phyloP scores from a whole-genome alignment of 2,113 vertebrate species.

The Corythaeola cristata region DNA sequence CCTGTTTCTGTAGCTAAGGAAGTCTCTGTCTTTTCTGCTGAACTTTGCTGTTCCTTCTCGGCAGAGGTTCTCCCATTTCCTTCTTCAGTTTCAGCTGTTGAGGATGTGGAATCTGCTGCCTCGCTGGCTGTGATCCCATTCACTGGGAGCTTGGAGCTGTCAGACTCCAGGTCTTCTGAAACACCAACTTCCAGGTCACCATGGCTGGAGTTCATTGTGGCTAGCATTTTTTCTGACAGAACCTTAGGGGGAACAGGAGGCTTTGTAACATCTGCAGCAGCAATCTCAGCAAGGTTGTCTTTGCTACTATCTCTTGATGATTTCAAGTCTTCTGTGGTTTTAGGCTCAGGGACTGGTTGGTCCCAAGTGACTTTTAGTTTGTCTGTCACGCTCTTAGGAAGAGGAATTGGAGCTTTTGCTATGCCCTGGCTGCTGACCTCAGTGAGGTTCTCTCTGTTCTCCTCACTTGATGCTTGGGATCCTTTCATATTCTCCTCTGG shows the following conservation, averaged over 20 bases:
- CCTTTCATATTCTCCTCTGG: neutral
- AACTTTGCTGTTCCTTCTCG: constrained; percentile 17
- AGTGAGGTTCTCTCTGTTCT: constrained; percentile 21
- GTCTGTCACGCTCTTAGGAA: constrained; percentile 48
- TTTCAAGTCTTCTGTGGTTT: constrained; percentile 1
- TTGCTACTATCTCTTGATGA: neutral
- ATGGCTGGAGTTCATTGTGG: neutral
- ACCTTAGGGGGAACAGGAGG: constrained; percentile 67
- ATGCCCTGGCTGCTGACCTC: constrained; percentile 49
- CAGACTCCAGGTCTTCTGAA: neutral
- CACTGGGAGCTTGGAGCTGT: neutral
- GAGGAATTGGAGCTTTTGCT: constrained; percentile 64
- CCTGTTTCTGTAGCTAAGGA: constrained; percentile 4
- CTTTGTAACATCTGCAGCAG: constrained; percentile 35
- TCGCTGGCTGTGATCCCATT: constrained; percentile 44
- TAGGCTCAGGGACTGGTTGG: constrained; percentile 11
- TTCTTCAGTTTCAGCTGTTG: neutral
- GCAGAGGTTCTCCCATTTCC: constrained; percentile 7
- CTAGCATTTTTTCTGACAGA: constrained; percentile 66
- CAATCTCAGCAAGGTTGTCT: constrained; percentile 34
- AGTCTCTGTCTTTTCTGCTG: constrained; percentile 27
- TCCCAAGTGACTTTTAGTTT: constrained; percentile 79
- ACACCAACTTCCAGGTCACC: neutral
- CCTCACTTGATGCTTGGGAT: neutral
- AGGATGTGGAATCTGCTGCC: neutral